Conservation (phyloP, 2,113 vertebrate genomes). For the Entelurus aequoreus region DNA sequence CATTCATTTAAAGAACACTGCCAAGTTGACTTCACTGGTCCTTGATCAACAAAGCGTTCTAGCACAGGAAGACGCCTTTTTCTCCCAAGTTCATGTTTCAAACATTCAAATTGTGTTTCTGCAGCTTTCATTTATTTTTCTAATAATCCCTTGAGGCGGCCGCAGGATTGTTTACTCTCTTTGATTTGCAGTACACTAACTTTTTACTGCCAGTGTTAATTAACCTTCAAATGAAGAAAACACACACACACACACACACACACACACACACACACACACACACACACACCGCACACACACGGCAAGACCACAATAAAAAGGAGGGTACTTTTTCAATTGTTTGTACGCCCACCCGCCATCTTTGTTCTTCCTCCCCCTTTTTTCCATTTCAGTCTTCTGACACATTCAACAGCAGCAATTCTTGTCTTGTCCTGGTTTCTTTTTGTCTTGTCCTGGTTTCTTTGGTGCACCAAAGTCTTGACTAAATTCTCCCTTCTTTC, state of each 20-base stretch:
- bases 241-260: constrained; percentile 32
- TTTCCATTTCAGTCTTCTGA: constrained; percentile 2
- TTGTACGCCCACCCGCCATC: constrained; percentile 1
- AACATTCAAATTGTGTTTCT: constrained; percentile 63
- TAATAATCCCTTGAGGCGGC: constrained; percentile 62
- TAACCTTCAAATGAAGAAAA: constrained; percentile 71
- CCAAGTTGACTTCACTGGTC: constrained; percentile 36
- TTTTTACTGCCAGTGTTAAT: constrained; percentile 68
- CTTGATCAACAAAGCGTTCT: constrained; percentile 42
- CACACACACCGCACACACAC: constrained; percentile 19
- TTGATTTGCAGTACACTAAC: constrained; percentile 64
- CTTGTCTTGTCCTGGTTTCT: constrained; percentile 46
- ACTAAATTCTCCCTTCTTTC: constrained; percentile 56
- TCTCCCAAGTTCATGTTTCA: constrained; percentile 62
- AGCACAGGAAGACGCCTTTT: constrained; percentile 33
- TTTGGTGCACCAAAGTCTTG: constrained; percentile 59
- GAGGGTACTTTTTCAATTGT: constrained; percentile 9
- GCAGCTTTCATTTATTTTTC: constrained; percentile 63
- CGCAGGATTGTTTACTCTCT: constrained; percentile 61
- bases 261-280: constrained; percentile 19
- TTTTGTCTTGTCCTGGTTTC: constrained; percentile 45
- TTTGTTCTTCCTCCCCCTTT: constrained; percentile 32
- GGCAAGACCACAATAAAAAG: constrained; percentile 41
- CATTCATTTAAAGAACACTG: neutral
- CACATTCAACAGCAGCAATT: constrained; percentile 40